Evolutionary conservation across 2,888 invertebrate genomes (phyloP), one percentile per base, ranked within the genome.

Genomic region (Cephus pulcher): DNA sequence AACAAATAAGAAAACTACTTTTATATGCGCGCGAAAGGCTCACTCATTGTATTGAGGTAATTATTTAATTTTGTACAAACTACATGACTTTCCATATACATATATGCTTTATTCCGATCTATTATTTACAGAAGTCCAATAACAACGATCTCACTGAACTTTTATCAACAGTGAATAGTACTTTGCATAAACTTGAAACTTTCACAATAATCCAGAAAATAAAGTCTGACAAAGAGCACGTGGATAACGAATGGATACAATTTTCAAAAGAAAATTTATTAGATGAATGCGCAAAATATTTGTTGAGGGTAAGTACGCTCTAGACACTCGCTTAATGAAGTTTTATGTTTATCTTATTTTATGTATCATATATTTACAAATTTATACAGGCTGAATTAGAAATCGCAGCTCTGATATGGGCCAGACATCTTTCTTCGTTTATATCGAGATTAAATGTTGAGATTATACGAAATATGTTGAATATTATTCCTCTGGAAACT

Each of bases 251-350:
- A 68, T 93, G 93, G 93, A 84, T 88, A 11, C 84, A 86, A 81
- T 93, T 93, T 88, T 91, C 88, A 6, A 85, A 85, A 30, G 88
- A 89, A 11, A 88, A 92, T 86, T 88, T 93, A 35, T 86, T 93
- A 71, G 85, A 91, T 15, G 91, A 92, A 84, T 89, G 92, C 75
- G 89, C 89, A 75, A 86, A 82, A 23, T 87, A 88, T 80, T 86
- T 93, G 71, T 86, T 88, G 83, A 86, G 90, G 84, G 93, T 93
- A 87, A 85, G 88, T 84, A 40, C 23, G 4, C 40, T 15, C 6
- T 23, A 23, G 23, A 23, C 2, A 6, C 9, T 9, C 23, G 40
- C 23, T 56, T 56, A 56, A 56, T 9, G 9, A 56, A 56, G 56
- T 9, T 9, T 56, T 23, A 23, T 23, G 9, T 56, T 56, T 23